Conservation (phyloP, 2,888 invertebrate species). For the Octonoba sinensis region DNA sequence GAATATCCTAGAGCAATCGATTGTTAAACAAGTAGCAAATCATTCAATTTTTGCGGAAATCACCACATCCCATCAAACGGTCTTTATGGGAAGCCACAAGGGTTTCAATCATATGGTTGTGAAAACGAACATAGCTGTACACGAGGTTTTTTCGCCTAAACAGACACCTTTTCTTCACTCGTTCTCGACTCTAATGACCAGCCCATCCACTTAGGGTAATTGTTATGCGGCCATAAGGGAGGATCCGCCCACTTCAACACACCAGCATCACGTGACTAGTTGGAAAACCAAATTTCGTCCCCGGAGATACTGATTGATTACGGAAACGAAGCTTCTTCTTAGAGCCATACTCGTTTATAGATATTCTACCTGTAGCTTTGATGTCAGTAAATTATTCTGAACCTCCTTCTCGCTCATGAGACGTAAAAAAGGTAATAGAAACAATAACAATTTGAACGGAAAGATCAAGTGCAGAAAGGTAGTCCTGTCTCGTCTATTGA, state of each 20-base stretch:
- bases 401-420: too few species aligned
- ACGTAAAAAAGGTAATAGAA: too few species aligned
- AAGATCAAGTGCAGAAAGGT: too few species aligned
- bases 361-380: slow-evolving; percentile 44
- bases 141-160: too few species aligned
- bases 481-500: too few species aligned
- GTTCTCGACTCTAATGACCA: slow-evolving; percentile 42
- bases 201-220: slow-evolving; percentile 61
- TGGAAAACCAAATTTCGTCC: slow-evolving; percentile 47
- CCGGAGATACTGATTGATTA: slow-evolving; percentile 36
- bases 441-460: too few species aligned
- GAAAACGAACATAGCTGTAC: too few species aligned
- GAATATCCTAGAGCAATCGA: neutral
- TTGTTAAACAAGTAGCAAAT: slow-evolving; percentile 6
- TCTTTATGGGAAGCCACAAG: slow-evolving; percentile 22
- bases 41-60: slow-evolving; percentile 27
- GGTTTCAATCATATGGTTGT: too few species aligned
- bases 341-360: slow-evolving; percentile 24
- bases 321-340: slow-evolving; percentile 37
- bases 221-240: slow-evolving; percentile 59
- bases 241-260: slow-evolving; percentile 45
- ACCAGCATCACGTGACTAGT: slow-evolving; percentile 43
- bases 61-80: slow-evolving; percentile 18
- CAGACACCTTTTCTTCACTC: neutral
- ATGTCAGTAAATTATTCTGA: slow-evolving; percentile 4